These are phyloP conservation scores for Drosophila sproati DNA, from an alignment of 1,140 invertebrate species.

Conservation along the genomic window DNA sequence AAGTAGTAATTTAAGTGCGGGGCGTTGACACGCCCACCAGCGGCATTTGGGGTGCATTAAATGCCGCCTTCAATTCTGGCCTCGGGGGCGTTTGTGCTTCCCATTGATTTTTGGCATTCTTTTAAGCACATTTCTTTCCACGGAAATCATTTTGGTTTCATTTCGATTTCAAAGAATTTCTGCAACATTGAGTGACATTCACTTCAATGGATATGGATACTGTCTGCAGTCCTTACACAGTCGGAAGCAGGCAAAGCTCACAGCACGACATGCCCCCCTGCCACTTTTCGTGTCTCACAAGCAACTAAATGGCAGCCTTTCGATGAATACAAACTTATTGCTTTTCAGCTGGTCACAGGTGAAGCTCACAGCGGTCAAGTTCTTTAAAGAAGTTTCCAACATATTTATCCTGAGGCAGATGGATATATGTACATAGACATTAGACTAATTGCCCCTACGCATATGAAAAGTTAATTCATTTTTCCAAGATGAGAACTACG, in stretches of 20 bases:
- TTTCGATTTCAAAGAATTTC: constrained; percentile 41
- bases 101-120: constrained; percentile 74
- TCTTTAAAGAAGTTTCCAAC: constrained; percentile 47
- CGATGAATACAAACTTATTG: constrained; percentile 22
- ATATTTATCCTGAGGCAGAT: constrained; percentile 32
- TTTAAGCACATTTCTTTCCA: constrained; percentile 68
- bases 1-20: constrained; percentile 80
- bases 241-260: constrained; percentile 22
- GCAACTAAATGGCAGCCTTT: not conserved
- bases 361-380: constrained; percentile 39
- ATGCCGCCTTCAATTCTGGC: constrained; percentile 50
- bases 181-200: constrained; percentile 42
- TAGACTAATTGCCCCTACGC: constrained; percentile 10
- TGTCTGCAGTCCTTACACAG: constrained; percentile 13
- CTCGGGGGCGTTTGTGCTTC: constrained; percentile 37
- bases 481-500: not conserved
- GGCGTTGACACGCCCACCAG: constrained; percentile 65
- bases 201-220: constrained; percentile 30
- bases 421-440: constrained; percentile 12
- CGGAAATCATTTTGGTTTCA: constrained; percentile 46
- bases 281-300: not conserved
- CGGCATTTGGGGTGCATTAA: constrained; percentile 66
- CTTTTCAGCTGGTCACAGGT: constrained; percentile 39
- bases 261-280: constrained; percentile 14
- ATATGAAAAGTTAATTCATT: constrained; percentile 7